Conservation (phyloP, 2,797 vertebrate species). For the Neomorphus geoffroyi region DNA sequence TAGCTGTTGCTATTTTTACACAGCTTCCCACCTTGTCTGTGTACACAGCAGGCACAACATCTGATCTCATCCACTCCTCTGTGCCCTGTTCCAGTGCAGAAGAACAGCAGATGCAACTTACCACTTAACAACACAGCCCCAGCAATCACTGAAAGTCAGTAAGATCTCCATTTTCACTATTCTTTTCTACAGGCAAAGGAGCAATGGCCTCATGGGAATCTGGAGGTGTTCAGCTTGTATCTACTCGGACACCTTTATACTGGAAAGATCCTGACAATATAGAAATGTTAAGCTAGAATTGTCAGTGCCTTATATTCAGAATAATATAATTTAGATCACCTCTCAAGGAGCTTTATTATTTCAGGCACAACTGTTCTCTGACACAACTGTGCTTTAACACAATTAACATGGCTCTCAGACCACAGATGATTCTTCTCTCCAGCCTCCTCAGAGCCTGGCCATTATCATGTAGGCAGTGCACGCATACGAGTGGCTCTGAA, state of each 20-base stretch:
- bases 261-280: not conserved
- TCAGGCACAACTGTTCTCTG: not conserved
- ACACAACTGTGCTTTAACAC: not conserved
- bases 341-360: not conserved
- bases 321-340: not conserved
- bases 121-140: not conserved
- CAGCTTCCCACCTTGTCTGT: not conserved
- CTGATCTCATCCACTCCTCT: not conserved
- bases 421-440: not conserved
- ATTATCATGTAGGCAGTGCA: not conserved
- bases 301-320: not conserved
- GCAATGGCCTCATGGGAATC: not conserved
- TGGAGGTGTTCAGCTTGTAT: not conserved
- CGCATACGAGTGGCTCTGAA: rapidly evolving
- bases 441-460: not conserved
- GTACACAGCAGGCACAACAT: not conserved
- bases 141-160: not conserved
- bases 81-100: not conserved
- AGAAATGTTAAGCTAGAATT: not conserved
- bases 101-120: not conserved
- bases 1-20: not conserved
- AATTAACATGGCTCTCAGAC: not conserved
- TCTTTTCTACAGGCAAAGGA: not conserved
- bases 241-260: not conserved
- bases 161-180: not conserved